A percentile compares a stretch with the other conserved stretches of the same genome.
Conservation (phyloP, 2,113 vertebrate genomes). For the Tamias sibiricus region DNA sequence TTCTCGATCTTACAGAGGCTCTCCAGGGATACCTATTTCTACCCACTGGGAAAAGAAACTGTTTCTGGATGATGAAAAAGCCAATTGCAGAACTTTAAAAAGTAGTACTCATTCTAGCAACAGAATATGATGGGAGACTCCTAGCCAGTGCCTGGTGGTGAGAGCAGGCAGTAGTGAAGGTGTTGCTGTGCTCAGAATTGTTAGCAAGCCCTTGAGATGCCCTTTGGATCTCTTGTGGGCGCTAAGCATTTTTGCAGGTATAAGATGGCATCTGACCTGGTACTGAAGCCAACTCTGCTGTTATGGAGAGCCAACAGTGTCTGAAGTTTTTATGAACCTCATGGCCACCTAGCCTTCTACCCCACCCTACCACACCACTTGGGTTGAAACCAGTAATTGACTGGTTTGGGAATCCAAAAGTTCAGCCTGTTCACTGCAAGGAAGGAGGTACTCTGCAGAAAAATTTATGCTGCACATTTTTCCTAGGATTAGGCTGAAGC, state of each 20-base stretch:
- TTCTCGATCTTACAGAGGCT: constrained; percentile 80
- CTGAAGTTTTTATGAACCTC: neutral
- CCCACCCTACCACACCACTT: neutral
- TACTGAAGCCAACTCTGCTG: neutral
- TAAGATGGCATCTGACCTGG: neutral
- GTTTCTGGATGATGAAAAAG: constrained; percentile 47
- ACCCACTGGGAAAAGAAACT: constrained; percentile 62
- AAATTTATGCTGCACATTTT: neutral
- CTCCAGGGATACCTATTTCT: constrained; percentile 72
- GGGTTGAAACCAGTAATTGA: neutral
- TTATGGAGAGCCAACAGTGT: no score
- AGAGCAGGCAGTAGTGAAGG: neutral
- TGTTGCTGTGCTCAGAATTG: fast-evolving
- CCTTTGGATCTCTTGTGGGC: neutral
- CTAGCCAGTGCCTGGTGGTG: neutral
- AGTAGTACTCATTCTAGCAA: constrained; percentile 82
- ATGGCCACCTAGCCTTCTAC: neutral
- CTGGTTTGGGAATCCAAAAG: neutral
- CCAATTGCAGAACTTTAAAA: constrained; percentile 84
- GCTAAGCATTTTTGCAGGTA: neutral
- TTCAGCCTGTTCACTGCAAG: neutral
- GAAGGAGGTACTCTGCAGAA: neutral
- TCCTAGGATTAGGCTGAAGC: neutral
- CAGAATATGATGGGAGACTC: constrained; percentile 34
- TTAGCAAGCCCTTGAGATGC: neutral